Base-by-base conservation (phyloP, 2,113 vertebrate species). In the Ctenomys sociabilis region DNA sequence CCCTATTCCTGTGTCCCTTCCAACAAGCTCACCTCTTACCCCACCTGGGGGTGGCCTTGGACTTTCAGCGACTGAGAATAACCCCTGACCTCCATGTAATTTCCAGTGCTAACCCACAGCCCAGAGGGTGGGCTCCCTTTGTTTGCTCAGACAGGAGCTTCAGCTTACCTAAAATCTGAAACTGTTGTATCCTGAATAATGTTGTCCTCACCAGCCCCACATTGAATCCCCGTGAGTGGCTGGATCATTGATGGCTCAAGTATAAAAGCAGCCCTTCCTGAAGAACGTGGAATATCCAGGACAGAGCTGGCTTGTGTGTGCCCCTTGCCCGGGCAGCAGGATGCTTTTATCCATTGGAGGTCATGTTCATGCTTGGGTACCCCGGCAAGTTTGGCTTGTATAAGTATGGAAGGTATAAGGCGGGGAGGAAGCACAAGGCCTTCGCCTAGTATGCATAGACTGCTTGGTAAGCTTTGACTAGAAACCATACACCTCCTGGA, bases 211-310 rank as follows among this genome's bases (percentile, higher is more conserved):
- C 32, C 14, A n/a, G 43, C 19, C 12, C 14, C 11, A 19, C 0
- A 0, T 26, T 7, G 78, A 88, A n/a, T 70, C 52, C 73, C 63
- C 28, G 37, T 0, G 70, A 61, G 22, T 82, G 22, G 75, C 66
- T 30, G 57, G 61, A 24, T 43, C 66, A 6, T 32, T 32, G 0
- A 0, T 68, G 16, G 24, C 3, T 57, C n/a, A 43, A 0, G 21
- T 35, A 24, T 57, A 2, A 81, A 81, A 82, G 40, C 2, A 24
- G 32, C 63, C 30, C 68, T 10, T 59, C 22, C 40, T 35, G 66
- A 32, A 32, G 61, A 40, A 49, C 4, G 3, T 2, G 59, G 57
- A 49, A 37, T 43, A 70, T 81, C 90, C 30, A 35, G 49, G 81
- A 54, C 72, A 61, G 37, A 88, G 19, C 35, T 85, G 63, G 59